Conservation (phyloP, 2,113 vertebrate genomes). For the Chionomys nivalis region DNA sequence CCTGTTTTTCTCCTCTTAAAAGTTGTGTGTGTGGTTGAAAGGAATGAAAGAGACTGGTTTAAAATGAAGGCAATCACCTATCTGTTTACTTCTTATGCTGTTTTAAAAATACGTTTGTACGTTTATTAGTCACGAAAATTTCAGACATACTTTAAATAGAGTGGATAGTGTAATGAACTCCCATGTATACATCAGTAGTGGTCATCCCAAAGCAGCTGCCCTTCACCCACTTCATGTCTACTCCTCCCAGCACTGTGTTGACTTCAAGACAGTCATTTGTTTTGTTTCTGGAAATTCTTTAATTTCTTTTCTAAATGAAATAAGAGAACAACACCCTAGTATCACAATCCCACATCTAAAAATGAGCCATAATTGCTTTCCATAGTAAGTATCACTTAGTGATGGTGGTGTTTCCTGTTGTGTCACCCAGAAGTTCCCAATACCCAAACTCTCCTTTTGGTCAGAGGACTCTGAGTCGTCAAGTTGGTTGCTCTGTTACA, state of each 20-base stretch:
- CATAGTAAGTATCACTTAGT: background rate
- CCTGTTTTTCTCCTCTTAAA: background rate
- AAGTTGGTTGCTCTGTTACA: background rate
- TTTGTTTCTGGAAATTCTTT: background rate
- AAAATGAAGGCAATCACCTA: background rate
- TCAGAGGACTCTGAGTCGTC: background rate
- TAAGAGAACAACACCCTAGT: background rate
- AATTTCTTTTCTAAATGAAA: background rate
- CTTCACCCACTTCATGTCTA: background rate
- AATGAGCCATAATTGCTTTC: background rate
- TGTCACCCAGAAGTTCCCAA: background rate
- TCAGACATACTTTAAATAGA: background rate
- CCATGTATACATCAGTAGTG: background rate
- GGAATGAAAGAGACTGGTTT: conserved; percentile 15
- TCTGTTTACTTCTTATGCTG: background rate
- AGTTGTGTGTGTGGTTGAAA: background rate
- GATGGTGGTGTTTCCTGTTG: background rate
- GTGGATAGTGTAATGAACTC: background rate
- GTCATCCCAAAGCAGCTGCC: background rate
- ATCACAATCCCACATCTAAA: background rate
- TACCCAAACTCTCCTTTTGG: background rate
- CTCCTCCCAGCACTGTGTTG: no score
- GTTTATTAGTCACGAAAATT: background rate
- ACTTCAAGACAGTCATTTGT: background rate
- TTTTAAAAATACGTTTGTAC: background rate